These are phyloP conservation scores for Flexamia atlantica DNA, from an alignment of 2,888 invertebrate genomes.

Conservation along the genomic window DNA sequence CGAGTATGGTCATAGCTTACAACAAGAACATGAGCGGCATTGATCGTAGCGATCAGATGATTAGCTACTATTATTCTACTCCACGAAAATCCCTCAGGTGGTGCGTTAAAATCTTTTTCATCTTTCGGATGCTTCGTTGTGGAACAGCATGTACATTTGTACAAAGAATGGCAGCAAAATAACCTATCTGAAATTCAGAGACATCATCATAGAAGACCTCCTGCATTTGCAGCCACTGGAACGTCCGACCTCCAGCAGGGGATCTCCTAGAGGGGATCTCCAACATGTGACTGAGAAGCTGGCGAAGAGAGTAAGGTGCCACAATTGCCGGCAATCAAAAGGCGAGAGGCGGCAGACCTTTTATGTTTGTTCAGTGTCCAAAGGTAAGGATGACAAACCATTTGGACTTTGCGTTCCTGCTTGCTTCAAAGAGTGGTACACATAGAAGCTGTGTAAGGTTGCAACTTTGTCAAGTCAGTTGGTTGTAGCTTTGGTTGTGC, in stretches of 20 bases:
- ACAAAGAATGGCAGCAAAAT: background rate
- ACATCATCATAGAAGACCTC: conserved; percentile 33
- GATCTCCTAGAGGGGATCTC: background rate
- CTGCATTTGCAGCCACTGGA: conserved; percentile 20
- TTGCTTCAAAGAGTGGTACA: conserved; percentile 25
- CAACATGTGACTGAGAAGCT: conserved; percentile 35
- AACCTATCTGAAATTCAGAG: conserved; percentile 40
- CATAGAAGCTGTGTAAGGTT: background rate
- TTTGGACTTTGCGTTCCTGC: conserved; percentile 30
- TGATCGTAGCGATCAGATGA: conserved; percentile 52
- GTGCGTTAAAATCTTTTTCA: conserved; percentile 59
- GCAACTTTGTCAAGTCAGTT: background rate
- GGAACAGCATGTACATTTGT: conserved; percentile 46
- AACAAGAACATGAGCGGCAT: conserved; percentile 58
- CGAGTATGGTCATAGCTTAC: conserved; percentile 37
- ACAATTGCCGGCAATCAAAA: conserved; percentile 22
- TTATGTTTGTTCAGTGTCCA: conserved; percentile 26
- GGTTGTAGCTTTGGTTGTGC: background rate
- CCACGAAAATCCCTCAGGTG: conserved; percentile 54
- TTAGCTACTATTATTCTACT: conserved; percentile 28
- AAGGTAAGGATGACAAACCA: background rate
- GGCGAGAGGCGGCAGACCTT: conserved; percentile 18
- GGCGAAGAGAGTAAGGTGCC: conserved; percentile 51
- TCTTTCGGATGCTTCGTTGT: conserved; percentile 48
- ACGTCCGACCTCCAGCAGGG: background rate